These are phyloP conservation scores for Rhinopithecus roxellana DNA, from an alignment of 2,113 vertebrate species.

Conservation along the genomic window DNA sequence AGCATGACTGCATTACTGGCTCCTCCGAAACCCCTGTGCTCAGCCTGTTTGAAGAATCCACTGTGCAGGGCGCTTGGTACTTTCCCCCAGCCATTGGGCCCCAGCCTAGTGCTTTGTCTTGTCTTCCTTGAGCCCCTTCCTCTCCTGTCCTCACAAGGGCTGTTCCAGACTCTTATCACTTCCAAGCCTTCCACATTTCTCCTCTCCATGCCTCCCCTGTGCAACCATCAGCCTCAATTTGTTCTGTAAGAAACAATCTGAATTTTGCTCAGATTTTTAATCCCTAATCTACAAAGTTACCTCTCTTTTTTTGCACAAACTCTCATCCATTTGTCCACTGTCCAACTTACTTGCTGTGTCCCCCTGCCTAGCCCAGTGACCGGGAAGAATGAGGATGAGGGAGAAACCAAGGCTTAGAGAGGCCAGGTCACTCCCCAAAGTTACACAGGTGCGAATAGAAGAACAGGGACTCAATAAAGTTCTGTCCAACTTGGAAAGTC, in stretches of 20 bases:
- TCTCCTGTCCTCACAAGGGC: neutral
- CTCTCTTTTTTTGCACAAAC: neutral
- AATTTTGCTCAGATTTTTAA: neutral
- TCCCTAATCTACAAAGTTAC: neutral
- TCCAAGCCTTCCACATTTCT: neutral
- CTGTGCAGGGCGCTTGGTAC: too few species aligned
- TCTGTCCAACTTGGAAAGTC: neutral
- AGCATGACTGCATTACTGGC: rapidly evolving
- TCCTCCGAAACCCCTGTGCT: neutral
- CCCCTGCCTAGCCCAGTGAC: neutral
- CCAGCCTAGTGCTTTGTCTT: neutral
- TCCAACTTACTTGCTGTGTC: neutral
- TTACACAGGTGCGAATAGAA: neutral
- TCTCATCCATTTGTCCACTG: neutral
- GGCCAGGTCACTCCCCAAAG: neutral
- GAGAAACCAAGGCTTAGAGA: neutral
- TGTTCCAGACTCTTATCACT: neutral
- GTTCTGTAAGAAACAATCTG: neutral
- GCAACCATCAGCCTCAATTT: neutral
- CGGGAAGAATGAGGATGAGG: rapidly evolving
- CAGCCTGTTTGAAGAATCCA: neutral
- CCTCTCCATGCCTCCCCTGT: neutral
- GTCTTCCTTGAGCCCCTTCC: neutral
- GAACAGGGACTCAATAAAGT: neutral
- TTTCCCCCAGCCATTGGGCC: neutral